These are phyloP conservation scores for Athene cunicularia DNA, from an alignment of 2,113 vertebrate species.

Conservation along the genomic window DNA sequence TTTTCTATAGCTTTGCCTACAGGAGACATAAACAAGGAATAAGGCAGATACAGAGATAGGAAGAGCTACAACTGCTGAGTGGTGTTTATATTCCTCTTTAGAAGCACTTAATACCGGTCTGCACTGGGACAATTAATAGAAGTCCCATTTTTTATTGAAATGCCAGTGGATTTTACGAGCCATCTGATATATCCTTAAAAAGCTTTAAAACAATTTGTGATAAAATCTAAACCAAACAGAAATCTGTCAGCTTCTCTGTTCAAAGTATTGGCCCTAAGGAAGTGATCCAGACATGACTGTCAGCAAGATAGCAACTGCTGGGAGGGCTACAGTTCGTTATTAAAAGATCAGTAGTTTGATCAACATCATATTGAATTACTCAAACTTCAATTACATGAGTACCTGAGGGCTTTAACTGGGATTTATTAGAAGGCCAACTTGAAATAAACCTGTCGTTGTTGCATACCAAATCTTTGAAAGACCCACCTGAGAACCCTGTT, in stretches of 20 bases:
- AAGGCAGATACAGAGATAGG: not conserved
- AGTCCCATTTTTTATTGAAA: constrained; percentile 41
- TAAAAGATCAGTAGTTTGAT: constrained; percentile 69
- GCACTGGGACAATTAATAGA: constrained; percentile 42
- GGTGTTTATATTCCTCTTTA: constrained; percentile 30
- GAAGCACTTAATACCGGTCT: constrained; percentile 15
- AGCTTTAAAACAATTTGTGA: constrained; percentile 68
- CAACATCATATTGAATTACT: constrained; percentile 66
- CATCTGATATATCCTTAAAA: constrained; percentile 53
- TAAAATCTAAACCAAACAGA: constrained; percentile 67
- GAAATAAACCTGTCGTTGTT: constrained; percentile 21
- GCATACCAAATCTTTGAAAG: not conserved
- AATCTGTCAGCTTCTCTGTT: constrained; percentile 48
- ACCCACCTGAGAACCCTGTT: not conserved
- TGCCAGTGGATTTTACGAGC: constrained; percentile 45
- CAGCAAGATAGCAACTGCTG: constrained; percentile 51
- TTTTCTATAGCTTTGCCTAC: constrained; percentile 27
- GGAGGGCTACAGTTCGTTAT: constrained; percentile 49
- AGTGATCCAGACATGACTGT: constrained; percentile 47
- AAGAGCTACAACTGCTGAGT: not conserved
- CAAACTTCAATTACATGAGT: constrained; percentile 50
- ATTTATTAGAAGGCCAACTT: constrained; percentile 31
- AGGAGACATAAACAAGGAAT: constrained; percentile 29
- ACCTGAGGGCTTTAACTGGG: constrained; percentile 54
- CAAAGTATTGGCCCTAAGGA: constrained; percentile 57